Evolutionary conservation across 2,888 invertebrate genomes (phyloP), one percentile per base, ranked within the genome.

Genomic region (Ditula angustiorana): DNA sequence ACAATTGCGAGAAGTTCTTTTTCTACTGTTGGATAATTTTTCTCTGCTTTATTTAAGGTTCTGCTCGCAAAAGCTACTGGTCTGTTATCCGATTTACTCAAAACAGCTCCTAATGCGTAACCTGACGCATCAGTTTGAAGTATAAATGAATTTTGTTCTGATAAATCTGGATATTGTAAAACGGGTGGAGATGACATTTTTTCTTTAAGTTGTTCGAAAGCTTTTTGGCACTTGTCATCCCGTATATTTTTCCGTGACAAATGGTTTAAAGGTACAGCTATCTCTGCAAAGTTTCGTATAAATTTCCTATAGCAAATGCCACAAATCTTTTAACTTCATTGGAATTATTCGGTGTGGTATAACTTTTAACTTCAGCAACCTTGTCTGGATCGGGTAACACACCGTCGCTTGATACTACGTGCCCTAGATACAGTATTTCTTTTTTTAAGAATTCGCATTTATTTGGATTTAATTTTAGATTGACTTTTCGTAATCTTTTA

Each of bases 221-320:
- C 2, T n/a, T 5, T 41, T n/a, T 37, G 23, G 23, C 41, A 56
- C 2, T 37, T 1, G 5, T 23, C 26, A 13, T 10, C 16, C 57
- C 44, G 37, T 13, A 23, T 10, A 46, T 60, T 50, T 50, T 60
- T 50, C 10, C 37, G 21, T 10, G 11, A 37, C 3, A 60, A 24
- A 13, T 21, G 49, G 13, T 60, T 49, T 37, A 60, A 50, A 1
- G 30, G 30, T 28, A 23, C 26, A 37, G 53, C 41, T 49, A 37
- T 59, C n/a, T 37, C 16, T 16, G 57, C 56, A 50, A 57, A 57
- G 23, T 57, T 63, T 16, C 28, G 58, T 35, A 57, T 50, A 26
- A 50, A 57, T 63, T 63, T 62, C 35, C 62, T 41, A 33, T 61
- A 46, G 28, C 13, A 16, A 21, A 61, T 21, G 52, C 50, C 3